Percentiles rank a stretch among this genome's conserved stretches.
These are phyloP conservation scores for Pagrus major DNA, from an alignment of 2,113 vertebrate species.

Conservation along the genomic window DNA sequence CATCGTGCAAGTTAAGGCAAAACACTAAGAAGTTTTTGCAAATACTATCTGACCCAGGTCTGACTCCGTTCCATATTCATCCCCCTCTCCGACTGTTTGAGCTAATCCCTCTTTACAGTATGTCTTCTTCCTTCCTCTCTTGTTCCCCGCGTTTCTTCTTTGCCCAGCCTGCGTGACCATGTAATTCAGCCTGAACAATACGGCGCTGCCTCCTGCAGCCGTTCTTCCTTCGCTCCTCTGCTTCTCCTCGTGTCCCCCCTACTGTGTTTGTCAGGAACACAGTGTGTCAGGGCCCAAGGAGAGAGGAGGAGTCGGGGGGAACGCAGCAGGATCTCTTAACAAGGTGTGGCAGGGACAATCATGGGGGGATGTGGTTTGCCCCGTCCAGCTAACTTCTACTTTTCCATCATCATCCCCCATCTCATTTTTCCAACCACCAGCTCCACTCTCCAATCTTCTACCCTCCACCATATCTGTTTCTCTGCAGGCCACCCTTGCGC, in stretches of 20 bases:
- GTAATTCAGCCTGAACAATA: slow-evolving; percentile 65
- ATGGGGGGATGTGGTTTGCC: slow-evolving; percentile 28
- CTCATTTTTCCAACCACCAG: slow-evolving; percentile 12
- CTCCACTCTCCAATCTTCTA: slow-evolving; percentile 21
- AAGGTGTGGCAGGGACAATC: slow-evolving; percentile 68
- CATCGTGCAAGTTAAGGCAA: slow-evolving; percentile 19
- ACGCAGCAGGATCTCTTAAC: slow-evolving; percentile 55
- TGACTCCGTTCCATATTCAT: slow-evolving; percentile 46
- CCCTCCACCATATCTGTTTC: slow-evolving; percentile 36
- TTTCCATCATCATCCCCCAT: slow-evolving; percentile 23
- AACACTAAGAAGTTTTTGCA: slow-evolving; percentile 43
- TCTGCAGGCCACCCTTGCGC: slow-evolving; percentile 47
- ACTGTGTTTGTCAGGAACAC: slow-evolving; percentile 59
- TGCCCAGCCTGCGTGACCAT: slow-evolving; percentile 54
- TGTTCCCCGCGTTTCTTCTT: slow-evolving; percentile 34
- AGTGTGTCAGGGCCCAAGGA: slow-evolving; percentile 48
- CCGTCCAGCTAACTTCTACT: slow-evolving; percentile 23
- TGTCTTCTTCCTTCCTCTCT: slow-evolving; percentile 31
- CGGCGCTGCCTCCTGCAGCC: slow-evolving; percentile 28
- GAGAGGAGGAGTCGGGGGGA: neutral
- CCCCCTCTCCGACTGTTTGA: slow-evolving; percentile 34
- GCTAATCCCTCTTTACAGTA: slow-evolving; percentile 63
- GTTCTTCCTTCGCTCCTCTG: slow-evolving; percentile 27
- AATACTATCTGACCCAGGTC: slow-evolving; percentile 52
- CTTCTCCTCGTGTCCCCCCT: neutral